phyloP scores from a whole-genome alignment of 2,113 vertebrate species.

The Chloroceryle aenea region DNA sequence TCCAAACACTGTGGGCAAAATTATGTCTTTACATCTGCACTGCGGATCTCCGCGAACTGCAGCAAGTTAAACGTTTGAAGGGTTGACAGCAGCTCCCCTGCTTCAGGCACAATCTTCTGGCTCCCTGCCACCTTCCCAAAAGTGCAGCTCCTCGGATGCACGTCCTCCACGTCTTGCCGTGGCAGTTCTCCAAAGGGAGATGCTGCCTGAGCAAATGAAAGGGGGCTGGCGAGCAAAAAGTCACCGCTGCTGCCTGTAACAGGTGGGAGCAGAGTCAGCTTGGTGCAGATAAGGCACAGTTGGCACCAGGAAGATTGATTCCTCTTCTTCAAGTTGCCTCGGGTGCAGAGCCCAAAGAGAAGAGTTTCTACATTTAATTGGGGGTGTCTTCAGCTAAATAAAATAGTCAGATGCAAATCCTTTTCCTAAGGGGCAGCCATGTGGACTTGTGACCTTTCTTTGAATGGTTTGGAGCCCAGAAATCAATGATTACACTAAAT shows the following conservation, averaged over 20 bases:
- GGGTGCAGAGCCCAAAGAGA: background rate
- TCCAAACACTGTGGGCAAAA: conserved; percentile 63
- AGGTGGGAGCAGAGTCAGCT: background rate
- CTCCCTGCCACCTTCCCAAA: conserved; percentile 38
- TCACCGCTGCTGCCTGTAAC: background rate
- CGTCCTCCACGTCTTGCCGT: conserved; percentile 4
- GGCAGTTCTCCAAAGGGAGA: background rate
- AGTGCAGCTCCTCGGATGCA: conserved; percentile 14
- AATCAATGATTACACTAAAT: conserved; percentile 72
- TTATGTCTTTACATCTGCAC: conserved; percentile 64
- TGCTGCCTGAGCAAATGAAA: background rate
- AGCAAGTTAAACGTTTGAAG: conserved; percentile 40
- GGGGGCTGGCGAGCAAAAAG: background rate
- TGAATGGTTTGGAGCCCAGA: conserved; percentile 62
- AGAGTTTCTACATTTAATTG: background rate
- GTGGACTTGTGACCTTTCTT: conserved; percentile 64
- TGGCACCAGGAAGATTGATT: background rate
- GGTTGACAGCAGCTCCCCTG: conserved; percentile 50
- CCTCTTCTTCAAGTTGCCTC: background rate
- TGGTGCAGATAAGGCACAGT: background rate
- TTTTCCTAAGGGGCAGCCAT: conserved; percentile 45
- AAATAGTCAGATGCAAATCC: conserved; percentile 54
- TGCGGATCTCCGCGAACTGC: background rate
- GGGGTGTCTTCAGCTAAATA: conserved; percentile 35
- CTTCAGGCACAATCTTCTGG: conserved; percentile 29